These are phyloP conservation scores for Vulpes vulpes DNA, from an alignment of 2,113 vertebrate genomes.

Conservation along the genomic window DNA sequence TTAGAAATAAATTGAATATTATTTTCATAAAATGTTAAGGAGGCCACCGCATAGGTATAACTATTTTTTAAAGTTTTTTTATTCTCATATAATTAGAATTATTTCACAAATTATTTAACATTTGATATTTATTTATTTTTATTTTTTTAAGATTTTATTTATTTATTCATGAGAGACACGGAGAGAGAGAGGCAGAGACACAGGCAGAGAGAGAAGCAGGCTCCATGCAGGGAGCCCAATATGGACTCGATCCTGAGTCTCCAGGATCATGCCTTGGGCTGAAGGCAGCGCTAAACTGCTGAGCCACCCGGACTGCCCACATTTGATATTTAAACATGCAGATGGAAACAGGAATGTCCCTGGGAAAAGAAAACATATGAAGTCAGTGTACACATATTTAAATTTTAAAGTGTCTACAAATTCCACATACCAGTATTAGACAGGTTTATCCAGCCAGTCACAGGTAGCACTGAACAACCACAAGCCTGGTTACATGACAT, in stretches of 20 bases:
- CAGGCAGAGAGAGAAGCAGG: too few relatives aligned
- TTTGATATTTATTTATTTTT: background rate
- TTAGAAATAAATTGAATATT: slow-evolving; percentile 49
- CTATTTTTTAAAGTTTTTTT: background rate
- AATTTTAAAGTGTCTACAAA: background rate
- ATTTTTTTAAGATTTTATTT: too few relatives aligned
- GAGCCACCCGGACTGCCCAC: background rate
- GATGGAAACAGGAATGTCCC: background rate
- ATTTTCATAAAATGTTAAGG: slow-evolving; percentile 8
- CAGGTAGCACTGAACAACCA: background rate
- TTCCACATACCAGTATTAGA: background rate
- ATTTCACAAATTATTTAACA: slow-evolving; percentile 12
- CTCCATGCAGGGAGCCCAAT: too few relatives aligned
- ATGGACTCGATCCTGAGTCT: too few relatives aligned
- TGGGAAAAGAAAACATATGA: background rate
- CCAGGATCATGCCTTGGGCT: too few relatives aligned
- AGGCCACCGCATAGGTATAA: background rate
- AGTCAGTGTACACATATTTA: background rate
- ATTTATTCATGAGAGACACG: too few relatives aligned
- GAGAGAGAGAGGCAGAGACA: too few relatives aligned
- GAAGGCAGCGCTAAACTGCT: too few relatives aligned
- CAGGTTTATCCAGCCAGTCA: background rate
- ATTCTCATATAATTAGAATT: slow-evolving; percentile 23
- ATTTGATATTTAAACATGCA: background rate
- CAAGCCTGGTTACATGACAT: background rate